These are phyloP conservation scores for Gopherus evgoodei DNA, from an alignment of 2,113 vertebrate species.

Conservation along the genomic window DNA sequence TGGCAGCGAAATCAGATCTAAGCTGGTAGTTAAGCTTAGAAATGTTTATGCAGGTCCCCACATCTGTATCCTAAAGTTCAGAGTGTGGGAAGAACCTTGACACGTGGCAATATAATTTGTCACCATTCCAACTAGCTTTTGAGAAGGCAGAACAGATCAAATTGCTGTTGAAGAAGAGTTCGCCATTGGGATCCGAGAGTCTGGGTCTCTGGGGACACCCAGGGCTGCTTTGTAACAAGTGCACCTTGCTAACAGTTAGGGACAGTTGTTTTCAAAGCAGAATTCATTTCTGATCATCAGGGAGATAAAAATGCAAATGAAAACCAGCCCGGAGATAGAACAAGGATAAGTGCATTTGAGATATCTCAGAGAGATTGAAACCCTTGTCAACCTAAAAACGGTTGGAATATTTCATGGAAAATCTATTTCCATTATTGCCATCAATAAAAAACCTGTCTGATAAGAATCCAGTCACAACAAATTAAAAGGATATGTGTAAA, in stretches of 20 bases:
- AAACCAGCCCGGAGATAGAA: conserved; percentile 25
- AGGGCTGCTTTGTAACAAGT: neutral
- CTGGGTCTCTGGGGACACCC: neutral
- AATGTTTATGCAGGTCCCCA: no score
- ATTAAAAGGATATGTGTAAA: neutral
- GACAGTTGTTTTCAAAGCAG: conserved; percentile 9
- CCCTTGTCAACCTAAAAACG: conserved; percentile 32
- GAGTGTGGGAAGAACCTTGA: no score
- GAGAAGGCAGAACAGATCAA: neutral
- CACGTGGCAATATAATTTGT: accelerated
- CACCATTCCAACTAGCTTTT: neutral
- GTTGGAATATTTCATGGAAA: conserved; percentile 17
- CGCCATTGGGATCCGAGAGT: neutral
- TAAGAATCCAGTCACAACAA: conserved; percentile 5
- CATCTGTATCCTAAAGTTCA: no score
- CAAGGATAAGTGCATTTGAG: neutral
- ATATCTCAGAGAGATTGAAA: conserved; percentile 21
- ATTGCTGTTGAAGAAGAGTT: neutral
- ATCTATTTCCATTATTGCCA: conserved; percentile 19
- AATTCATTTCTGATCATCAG: conserved; percentile 43
- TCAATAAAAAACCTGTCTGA: neutral
- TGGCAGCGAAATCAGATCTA: no score
- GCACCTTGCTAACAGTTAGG: neutral
- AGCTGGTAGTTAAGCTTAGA: no score
- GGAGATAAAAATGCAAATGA: conserved; percentile 51